A percentile compares a stretch with the other conserved stretches of the same genome.
Conservation (phyloP, 2,113 vertebrate genomes). For the Archocentrus centrarchus region DNA sequence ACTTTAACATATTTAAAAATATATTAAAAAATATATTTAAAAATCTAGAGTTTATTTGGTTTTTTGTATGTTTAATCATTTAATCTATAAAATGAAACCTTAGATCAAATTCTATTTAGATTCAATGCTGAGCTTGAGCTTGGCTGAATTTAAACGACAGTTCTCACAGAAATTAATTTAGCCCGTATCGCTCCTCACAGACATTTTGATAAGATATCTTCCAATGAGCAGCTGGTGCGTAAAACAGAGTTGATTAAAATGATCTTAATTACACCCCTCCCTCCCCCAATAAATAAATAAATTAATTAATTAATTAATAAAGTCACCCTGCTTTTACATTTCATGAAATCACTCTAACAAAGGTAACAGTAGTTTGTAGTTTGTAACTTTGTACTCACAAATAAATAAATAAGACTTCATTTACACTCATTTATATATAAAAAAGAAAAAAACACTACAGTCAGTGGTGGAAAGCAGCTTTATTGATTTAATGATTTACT, state of each 20-base stretch:
- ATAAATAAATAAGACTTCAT: neutral
- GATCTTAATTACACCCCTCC: neutral
- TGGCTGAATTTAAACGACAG: neutral
- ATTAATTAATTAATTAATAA: no score
- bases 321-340: neutral
- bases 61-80: fast-evolving
- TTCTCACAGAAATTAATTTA: neutral
- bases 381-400: neutral
- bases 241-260: neutral
- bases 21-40: no score
- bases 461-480: neutral
- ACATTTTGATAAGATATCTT: conserved; percentile 20
- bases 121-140: neutral
- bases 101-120: neutral
- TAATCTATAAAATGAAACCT: neutral
- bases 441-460: no score
- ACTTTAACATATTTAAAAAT: no score
- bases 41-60: no score
- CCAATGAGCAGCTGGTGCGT: conserved; percentile 1
- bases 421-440: no score
- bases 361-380: neutral
- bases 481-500: neutral
- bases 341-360: neutral
- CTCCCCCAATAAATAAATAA: no score
- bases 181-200: conserved; percentile 12